A percentile compares a stretch with the other conserved stretches of the same genome.
Evolutionary conservation across 1,140 invertebrate genomes (phyloP).

Genomic region (Neotoxoptera formosana): DNA sequence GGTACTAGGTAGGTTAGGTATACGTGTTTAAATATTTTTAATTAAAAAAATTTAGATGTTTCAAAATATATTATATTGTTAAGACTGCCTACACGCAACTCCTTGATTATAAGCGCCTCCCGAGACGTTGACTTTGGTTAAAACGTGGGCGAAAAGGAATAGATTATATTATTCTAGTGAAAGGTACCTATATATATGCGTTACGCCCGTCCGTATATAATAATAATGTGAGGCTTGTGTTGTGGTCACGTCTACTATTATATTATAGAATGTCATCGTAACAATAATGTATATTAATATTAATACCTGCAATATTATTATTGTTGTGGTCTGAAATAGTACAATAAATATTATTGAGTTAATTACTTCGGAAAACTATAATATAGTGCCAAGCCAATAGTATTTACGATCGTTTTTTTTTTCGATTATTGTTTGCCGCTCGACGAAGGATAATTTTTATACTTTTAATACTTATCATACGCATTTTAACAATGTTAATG

Average conservation of each 20-base stretch:
- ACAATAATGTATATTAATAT: not conserved
- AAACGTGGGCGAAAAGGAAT: constrained; percentile 13
- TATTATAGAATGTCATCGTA: not conserved
- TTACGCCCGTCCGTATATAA: not conserved
- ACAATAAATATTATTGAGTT: not conserved
- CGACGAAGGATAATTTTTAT: not conserved
- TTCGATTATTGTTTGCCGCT: not conserved
- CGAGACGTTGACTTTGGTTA: not conserved
- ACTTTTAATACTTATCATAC: not conserved
- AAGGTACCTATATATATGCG: not conserved
- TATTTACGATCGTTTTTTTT: not conserved
- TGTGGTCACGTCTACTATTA: not conserved
- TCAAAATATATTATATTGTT: constrained; percentile 7
- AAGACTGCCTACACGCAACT: not conserved
- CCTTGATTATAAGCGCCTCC: not conserved
- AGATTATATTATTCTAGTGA: not conserved
- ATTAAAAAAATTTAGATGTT: not conserved
- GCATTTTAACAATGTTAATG: not conserved
- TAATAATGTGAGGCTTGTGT: not conserved
- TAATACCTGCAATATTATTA: not conserved
- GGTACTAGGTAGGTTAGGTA: too few species aligned
- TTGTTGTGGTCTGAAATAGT: not conserved
- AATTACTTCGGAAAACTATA: not conserved
- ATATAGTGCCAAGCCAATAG: not conserved
- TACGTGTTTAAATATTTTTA: not conserved